Conservation (phyloP, 1,140 invertebrate species). For the Acyrthosiphon pisum region DNA sequence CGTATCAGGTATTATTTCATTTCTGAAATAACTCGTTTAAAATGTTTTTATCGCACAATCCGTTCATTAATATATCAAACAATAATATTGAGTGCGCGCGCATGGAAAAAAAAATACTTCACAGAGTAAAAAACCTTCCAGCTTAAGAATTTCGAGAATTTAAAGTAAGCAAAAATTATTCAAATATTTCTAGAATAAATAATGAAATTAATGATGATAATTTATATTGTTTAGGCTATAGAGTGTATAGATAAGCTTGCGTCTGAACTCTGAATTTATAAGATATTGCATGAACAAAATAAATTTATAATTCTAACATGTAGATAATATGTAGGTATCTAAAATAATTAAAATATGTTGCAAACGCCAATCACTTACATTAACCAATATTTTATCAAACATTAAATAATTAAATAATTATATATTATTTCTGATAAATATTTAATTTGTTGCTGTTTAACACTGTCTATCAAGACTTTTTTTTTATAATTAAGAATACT, state of each 20-base stretch:
- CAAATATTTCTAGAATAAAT: neutral
- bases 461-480: neutral
- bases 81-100: neutral
- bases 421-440: neutral
- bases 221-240: neutral
- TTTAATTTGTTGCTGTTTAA: neutral
- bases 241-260: neutral
- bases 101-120: neutral
- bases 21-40: too few species aligned
- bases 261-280: neutral
- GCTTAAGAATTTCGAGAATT: too few species aligned
- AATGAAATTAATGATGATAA: neutral
- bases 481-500: neutral
- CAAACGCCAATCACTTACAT: neutral
- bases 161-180: neutral
- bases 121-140: neutral
- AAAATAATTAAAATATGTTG: neutral
- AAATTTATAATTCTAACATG: neutral
- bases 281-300: neutral
- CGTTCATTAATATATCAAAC: too few species aligned
- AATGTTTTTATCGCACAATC: too few species aligned
- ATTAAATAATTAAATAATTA: neutral
- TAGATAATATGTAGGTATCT: neutral
- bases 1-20: too few species aligned
- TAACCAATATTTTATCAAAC: neutral